Base-by-base conservation (phyloP, 2,113 vertebrate genomes). In the Perca fluviatilis region DNA sequence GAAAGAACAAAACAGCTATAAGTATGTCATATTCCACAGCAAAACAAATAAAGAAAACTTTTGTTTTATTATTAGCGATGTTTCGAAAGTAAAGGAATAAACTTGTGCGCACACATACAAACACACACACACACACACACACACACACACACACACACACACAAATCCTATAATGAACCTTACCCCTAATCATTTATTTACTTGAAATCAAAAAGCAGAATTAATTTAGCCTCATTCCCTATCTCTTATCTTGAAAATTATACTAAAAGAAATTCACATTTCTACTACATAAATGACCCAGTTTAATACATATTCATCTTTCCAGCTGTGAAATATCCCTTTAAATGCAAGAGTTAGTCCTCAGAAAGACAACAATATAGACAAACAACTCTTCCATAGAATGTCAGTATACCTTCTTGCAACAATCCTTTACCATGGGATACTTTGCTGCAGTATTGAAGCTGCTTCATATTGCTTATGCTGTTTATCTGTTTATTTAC, bases 211-310 rank as follows among this genome's bases (percentile, higher is more conserved):
- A 36, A 65, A 60, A 23, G 36, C 25, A 4, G 15, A 47, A 50
- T 25, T 51, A 60, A 40, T 51, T 25, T 10, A 25, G 21, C n/a
- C n/a, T n/a, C n/a, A n/a, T 78, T 69, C 11, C 56, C 46, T 18
- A 23, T 11, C 62, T 7, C 21, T 69, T 49, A 77, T 58, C 19
- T 21, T 76, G 19, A 62, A 51, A 75, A n/a, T 43, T n/a, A 64
- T 51, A 51, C 12, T 21, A 14, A 27, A 27, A 27, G 27, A 27
- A 27, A 27, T 27, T 27, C 2, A 27, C 27, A 27, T 27, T 27
- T 27, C 27, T 27, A 27, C 27, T 27, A 27, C 25, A 25, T 25
- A 25, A 25, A 27, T 27, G 27, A 27, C 27, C 27, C 27, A 27
- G 27, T 27, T 27, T 27, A 27, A 27, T 27, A 27, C 27, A 27